Base-by-base conservation (phyloP, 2,797 vertebrate species). In the Acipenser oxyrinchus region DNA sequence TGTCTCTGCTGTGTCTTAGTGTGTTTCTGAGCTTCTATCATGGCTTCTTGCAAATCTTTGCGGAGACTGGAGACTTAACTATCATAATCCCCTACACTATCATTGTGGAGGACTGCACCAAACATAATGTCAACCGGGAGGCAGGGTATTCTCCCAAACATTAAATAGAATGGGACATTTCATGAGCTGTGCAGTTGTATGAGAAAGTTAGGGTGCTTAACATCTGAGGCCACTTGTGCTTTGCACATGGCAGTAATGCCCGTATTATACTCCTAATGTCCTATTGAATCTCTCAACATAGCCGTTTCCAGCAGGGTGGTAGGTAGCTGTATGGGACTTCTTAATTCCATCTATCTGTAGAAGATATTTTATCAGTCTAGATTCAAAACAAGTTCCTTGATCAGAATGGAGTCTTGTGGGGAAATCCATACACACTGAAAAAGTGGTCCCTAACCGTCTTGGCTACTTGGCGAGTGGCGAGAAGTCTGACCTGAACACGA, bases 181-280 rank as follows among this genome's bases (percentile, higher is more conserved):
- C 61, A 62, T 13, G 61, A 4, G 15, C 18, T 4, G 6, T 62
- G 9, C 52, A 55, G 52, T 55, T 55, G 52, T 55, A 55, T 9
- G 52, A 9, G 12, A 55, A 55, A 55, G 8, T 62, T 10, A 12
- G 18, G 15, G 9, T 62, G 9, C 15, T 18, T 15, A 62, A 18
- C 48, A 18, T 18, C 18, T 10, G 10, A 62, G 61, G 11, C 61
- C 10, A 62, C 61, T 62, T 49, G 18, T 62, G 61, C 61, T 62
- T 62, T 18, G 61, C 18, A 9, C 18, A 6, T 49, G 6, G 6
- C 6, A 1, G 61, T 62, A 62, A 6, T 10, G 61, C 15, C 10
- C 10, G 15, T 23, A 8, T 18, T 8, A 62, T 62, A 15, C 15
- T 62, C 11, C 61, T 62, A 18, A 6, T 10, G 61, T 62, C 6